Percentiles rank a stretch among this genome's conserved stretches.
phyloP scores from a whole-genome alignment of 2,888 invertebrate species.

The Conus canariensis region DNA sequence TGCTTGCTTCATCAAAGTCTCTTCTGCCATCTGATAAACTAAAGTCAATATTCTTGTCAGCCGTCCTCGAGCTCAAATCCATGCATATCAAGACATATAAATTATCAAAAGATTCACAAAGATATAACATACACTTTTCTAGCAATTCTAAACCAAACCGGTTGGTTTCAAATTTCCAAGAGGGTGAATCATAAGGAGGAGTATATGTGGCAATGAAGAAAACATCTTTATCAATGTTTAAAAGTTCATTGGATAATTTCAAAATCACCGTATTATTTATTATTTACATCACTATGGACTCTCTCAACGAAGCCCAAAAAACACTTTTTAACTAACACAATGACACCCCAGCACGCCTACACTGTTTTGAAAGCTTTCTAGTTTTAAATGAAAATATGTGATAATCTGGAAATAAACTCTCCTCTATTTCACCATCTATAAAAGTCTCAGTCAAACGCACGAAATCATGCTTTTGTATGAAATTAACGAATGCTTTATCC shows the following conservation, averaged over 20 bases:
- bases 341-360: neutral
- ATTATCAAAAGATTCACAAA: too few relatives aligned
- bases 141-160: too few relatives aligned
- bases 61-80: too few relatives aligned
- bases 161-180: too few relatives aligned
- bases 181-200: too few relatives aligned
- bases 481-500: neutral
- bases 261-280: neutral
- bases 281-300: neutral
- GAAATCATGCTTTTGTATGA: neutral
- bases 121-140: too few relatives aligned
- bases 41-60: too few relatives aligned
- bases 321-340: neutral
- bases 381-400: neutral
- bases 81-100: too few relatives aligned
- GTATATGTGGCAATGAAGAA: neutral
- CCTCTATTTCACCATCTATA: neutral
- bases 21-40: too few relatives aligned
- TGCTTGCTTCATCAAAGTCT: too few relatives aligned
- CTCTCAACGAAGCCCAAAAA: neutral
- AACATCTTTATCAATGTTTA: neutral
- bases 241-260: neutral
- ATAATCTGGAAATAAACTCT: neutral
- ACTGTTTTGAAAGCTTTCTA: neutral
- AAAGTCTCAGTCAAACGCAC: neutral